phyloP scores from a whole-genome alignment of 1,140 invertebrate genomes.

The Chironomus tepperi region DNA sequence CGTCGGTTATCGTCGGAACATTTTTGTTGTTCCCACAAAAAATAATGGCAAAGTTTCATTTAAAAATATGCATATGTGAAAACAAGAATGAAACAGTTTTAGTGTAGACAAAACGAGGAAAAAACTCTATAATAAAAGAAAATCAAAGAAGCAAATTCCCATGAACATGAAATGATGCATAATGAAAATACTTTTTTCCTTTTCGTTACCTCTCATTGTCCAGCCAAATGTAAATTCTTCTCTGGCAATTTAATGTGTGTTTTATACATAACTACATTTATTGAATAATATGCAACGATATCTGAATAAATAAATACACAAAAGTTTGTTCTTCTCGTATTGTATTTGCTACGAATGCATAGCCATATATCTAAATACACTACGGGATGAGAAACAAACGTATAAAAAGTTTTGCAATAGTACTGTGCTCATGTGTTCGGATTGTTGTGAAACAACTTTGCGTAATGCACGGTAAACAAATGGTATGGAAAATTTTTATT shows the following conservation, averaged over 20 bases:
- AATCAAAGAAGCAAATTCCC: slow-evolving; percentile 6
- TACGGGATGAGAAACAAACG: too few relatives aligned
- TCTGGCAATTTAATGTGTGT: background rate
- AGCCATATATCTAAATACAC: too few relatives aligned
- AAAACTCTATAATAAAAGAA: too few relatives aligned
- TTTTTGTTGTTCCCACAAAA: background rate
- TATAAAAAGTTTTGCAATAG: too few relatives aligned
- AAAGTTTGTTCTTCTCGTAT: too few relatives aligned
- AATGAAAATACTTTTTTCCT: slow-evolving; percentile 12
- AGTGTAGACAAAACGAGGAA: background rate
- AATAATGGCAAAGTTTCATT: background rate
- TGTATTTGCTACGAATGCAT: too few relatives aligned
- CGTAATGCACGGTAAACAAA: too few relatives aligned
- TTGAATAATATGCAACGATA: background rate
- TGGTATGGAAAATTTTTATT: too few relatives aligned
- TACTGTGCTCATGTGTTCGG: too few relatives aligned
- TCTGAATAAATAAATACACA: too few relatives aligned
- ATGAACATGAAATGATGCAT: slow-evolving; percentile 22
- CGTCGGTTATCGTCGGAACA: background rate
- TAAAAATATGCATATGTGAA: background rate
- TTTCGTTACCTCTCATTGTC: background rate
- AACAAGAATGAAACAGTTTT: background rate
- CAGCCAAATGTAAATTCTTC: background rate
- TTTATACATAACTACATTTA: background rate
- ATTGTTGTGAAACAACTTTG: too few relatives aligned